Evolutionary conservation across 2,113 vertebrate genomes (phyloP).

Genomic region (Hyaena hyaena): DNA sequence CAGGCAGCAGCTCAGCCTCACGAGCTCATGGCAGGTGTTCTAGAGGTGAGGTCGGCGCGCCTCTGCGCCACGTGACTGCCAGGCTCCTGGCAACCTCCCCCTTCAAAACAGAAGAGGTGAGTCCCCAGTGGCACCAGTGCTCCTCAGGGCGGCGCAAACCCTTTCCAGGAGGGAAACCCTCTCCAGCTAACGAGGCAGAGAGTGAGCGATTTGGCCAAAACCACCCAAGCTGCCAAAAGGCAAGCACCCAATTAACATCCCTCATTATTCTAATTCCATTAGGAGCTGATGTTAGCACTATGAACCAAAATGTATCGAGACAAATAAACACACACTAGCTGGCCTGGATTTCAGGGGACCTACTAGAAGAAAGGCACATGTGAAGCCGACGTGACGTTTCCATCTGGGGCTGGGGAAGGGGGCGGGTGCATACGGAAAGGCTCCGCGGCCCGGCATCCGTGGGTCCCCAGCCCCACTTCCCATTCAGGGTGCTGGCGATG

Average conservation of each 20-base stretch:
- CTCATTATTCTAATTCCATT: neutral
- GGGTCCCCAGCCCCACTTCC: accelerated
- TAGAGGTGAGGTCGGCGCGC: accelerated
- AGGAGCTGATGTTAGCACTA: neutral
- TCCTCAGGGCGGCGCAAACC: neutral
- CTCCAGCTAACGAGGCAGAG: neutral
- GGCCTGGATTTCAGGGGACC: no score
- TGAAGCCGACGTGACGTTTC: accelerated
- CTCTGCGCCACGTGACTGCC: neutral
- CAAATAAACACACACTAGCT: neutral
- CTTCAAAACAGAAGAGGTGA: neutral
- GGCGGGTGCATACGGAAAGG: accelerated
- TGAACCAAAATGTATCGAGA: neutral
- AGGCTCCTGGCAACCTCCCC: neutral
- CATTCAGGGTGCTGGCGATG: accelerated
- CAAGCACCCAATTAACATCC: neutral
- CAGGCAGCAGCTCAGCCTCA: accelerated
- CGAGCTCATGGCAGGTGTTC: neutral
- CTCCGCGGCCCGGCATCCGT: accelerated
- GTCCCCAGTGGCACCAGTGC: accelerated
- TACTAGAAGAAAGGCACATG: accelerated
- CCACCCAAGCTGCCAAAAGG: neutral
- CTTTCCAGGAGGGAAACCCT: neutral
- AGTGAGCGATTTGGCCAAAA: neutral
- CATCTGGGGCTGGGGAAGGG: neutral